Evolutionary conservation across 2,888 invertebrate genomes (phyloP).

Genomic region (Sialis lutaria): DNA sequence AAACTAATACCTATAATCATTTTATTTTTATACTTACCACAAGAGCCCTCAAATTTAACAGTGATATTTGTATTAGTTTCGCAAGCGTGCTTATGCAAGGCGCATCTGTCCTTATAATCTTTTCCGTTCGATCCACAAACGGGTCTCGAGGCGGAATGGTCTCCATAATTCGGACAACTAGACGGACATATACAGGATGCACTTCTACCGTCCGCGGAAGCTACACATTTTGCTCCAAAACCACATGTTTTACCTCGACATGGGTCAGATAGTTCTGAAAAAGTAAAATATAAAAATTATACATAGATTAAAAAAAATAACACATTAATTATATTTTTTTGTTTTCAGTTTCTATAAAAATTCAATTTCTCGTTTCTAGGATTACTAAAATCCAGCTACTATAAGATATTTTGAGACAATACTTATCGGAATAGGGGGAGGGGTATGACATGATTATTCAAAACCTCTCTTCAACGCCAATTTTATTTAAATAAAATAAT

Average conservation of each 20-base stretch:
- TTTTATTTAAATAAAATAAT: too few relatives aligned
- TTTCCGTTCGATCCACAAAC: constrained; percentile 72
- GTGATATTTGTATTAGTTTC: constrained; percentile 53
- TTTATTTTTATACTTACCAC: constrained; percentile 57
- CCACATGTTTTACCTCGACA: constrained; percentile 51
- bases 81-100: constrained; percentile 66
- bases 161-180: constrained; percentile 67
- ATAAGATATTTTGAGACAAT: too few relatives aligned
- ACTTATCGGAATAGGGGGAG: not conserved
- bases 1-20: too few relatives aligned
- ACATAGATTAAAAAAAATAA: not conserved
- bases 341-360: not conserved
- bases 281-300: constrained; percentile 8
- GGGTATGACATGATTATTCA: too few relatives aligned
- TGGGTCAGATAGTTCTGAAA: constrained; percentile 50
- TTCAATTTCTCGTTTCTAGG: not conserved
- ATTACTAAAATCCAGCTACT: too few relatives aligned
- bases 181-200: constrained; percentile 64
- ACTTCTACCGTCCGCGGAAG: constrained; percentile 47
- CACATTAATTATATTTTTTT: not conserved
- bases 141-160: constrained; percentile 60
- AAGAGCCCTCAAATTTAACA: constrained; percentile 69
- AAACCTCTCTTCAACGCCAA: too few relatives aligned
- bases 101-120: constrained; percentile 74
- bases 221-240: constrained; percentile 49